A percentile compares a stretch with the other conserved stretches of the same genome.
These are phyloP conservation scores for Philaethria dido DNA, from an alignment of 2,888 invertebrate genomes.

Conservation along the genomic window DNA sequence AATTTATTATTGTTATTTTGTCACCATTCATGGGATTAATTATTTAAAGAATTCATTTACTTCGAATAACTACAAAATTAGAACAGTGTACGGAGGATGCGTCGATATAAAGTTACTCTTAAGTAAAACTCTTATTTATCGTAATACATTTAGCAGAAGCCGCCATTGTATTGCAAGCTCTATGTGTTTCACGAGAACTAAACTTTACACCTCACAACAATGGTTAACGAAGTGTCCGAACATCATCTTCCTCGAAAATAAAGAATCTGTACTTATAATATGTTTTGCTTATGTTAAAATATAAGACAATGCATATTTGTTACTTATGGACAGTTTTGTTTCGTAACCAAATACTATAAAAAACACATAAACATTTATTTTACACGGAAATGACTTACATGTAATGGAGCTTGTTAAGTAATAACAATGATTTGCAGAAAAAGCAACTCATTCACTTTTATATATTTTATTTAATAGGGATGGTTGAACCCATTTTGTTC, in stretches of 20 bases:
- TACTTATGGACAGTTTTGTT: neutral
- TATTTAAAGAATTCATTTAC: too few species aligned
- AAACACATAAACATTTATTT: neutral
- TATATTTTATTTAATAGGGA: too few species aligned
- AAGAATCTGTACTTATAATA: neutral
- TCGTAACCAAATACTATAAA: conserved; percentile 1
- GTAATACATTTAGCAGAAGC: neutral
- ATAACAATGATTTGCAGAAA: too few species aligned
- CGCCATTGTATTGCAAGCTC: neutral
- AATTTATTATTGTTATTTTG: too few species aligned
- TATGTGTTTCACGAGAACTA: neutral
- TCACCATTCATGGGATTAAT: too few species aligned
- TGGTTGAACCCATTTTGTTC: too few species aligned
- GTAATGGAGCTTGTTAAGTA: neutral
- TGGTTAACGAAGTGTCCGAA: neutral
- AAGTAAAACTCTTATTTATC: neutral
- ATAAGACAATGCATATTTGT: conserved; percentile 2
- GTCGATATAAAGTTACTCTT: too few species aligned
- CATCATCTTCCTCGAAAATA: neutral
- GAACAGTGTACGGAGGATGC: too few species aligned
- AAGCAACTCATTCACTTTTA: too few species aligned
- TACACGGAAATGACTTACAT: neutral
- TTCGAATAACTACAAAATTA: too few species aligned
- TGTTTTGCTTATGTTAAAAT: neutral
- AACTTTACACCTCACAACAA: neutral